These are phyloP conservation scores for Hydrozoanthus tunicans DNA, from an alignment of 64 coral and sea anemone genomes.

Conservation along the genomic window DNA sequence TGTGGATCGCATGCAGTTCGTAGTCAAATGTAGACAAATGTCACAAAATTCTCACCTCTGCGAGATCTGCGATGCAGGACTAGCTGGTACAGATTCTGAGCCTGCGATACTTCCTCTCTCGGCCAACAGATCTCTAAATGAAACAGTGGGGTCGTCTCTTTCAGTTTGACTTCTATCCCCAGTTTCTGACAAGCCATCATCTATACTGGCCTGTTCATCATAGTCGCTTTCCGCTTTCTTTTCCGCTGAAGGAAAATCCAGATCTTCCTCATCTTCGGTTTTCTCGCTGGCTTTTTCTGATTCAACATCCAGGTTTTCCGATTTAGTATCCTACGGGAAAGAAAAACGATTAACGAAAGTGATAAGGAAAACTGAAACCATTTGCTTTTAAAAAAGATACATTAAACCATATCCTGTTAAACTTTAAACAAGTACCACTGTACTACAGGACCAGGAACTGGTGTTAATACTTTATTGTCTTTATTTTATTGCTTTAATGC, in stretches of 20 bases:
- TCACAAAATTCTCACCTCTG: constrained; percentile 67
- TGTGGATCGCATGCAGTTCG: too few relatives aligned
- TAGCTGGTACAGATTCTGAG: constrained; percentile 91
- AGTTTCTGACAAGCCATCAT: constrained; percentile 78
- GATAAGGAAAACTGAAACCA: too few relatives aligned
- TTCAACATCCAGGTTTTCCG: constrained; percentile 74
- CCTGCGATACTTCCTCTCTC: constrained; percentile 83
- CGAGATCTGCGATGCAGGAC: constrained; percentile 94
- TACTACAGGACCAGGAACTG: too few relatives aligned
- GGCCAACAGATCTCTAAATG: constrained; percentile 69
- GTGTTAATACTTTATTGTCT: too few relatives aligned
- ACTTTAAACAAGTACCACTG: too few relatives aligned
- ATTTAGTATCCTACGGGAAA: constrained; percentile 66
- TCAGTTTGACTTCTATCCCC: constrained; percentile 78
- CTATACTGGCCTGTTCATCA: constrained; percentile 81
- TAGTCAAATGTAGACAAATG: too few relatives aligned
- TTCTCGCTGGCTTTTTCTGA: constrained; percentile 89
- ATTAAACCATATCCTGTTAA: too few relatives aligned
- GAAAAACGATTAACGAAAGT: neutral
- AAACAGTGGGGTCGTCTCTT: constrained; percentile 60
- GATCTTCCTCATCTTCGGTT: constrained; percentile 84
- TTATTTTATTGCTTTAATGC: too few relatives aligned
- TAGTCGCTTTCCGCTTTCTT: constrained; percentile 86
- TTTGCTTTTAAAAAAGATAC: neutral
- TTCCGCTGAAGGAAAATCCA: constrained; percentile 71